Conservation (phyloP, 2,113 vertebrate genomes). For the Hippocampus mohnikei region DNA sequence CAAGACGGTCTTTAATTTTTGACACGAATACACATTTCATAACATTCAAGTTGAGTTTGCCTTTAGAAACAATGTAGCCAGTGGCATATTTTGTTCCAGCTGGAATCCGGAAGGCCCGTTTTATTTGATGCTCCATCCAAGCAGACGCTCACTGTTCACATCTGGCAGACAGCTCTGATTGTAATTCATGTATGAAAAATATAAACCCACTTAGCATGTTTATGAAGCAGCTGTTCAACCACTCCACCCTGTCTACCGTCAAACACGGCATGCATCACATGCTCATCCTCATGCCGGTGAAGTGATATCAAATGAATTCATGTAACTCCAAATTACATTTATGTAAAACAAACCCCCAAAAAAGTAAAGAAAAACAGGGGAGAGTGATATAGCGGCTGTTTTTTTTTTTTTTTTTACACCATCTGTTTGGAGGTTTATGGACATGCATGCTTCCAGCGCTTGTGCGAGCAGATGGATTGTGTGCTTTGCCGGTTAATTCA, state of each 20-base stretch:
- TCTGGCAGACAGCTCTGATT: not conserved
- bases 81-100: not conserved
- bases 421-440: not conserved
- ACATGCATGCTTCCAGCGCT: not conserved
- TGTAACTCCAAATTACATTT: not conserved
- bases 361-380: not conserved
- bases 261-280: not conserved
- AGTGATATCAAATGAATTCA: not conserved
- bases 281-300: not conserved
- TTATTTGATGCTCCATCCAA: not conserved
- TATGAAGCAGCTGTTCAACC: constrained; percentile 3
- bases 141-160: not conserved
- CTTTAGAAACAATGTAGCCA: not conserved
- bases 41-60: not conserved
- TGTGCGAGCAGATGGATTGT: constrained; percentile 1
- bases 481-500: not conserved
- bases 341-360: not conserved
- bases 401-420: not conserved
- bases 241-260: not conserved
- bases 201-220: not conserved
- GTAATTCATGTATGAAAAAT: not conserved
- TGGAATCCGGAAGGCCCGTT: not conserved
- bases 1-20: not conserved
- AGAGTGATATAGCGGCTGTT: not conserved
- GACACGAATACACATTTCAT: not conserved